phyloP scores from a whole-genome alignment of 2,797 vertebrate genomes.

The Pseudopleuronectes americanus region DNA sequence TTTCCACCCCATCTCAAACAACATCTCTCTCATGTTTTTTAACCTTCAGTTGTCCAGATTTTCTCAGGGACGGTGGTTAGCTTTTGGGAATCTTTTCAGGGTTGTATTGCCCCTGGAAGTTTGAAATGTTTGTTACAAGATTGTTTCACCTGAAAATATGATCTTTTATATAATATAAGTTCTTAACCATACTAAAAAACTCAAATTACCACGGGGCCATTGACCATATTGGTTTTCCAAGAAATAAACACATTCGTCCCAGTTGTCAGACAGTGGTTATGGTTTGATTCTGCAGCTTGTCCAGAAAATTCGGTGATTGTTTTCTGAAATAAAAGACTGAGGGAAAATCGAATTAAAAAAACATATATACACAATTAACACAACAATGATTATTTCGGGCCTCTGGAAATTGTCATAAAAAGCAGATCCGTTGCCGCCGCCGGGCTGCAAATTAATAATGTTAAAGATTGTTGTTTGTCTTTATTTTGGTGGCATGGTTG shows the following conservation, averaged over 20 bases:
- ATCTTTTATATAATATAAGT: too few species aligned
- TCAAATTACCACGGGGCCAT: too few species aligned
- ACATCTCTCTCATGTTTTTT: conserved; percentile 10
- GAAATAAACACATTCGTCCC: not conserved
- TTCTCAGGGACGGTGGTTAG: not conserved
- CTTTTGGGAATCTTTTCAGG: not conserved
- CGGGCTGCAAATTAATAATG: not conserved
- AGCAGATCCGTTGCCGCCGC: not conserved
- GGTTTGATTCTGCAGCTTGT: not conserved
- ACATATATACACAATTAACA: not conserved
- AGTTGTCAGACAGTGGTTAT: not conserved
- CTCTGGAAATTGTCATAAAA: not conserved
- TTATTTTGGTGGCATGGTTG: not conserved
- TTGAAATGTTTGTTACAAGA: not conserved
- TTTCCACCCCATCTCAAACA: conserved; percentile 19
- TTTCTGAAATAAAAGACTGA: too few species aligned
- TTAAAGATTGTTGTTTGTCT: not conserved
- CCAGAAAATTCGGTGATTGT: not conserved
- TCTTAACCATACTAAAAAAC: too few species aligned
- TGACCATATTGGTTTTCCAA: too few species aligned
- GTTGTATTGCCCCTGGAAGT: not conserved
- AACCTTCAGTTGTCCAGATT: conserved; percentile 20
- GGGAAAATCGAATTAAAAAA: not conserved
- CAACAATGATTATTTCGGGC: not conserved
- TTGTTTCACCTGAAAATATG: not conserved